These are phyloP conservation scores for Crax fasciolata DNA, from an alignment of 2,797 vertebrate genomes.

Conservation along the genomic window DNA sequence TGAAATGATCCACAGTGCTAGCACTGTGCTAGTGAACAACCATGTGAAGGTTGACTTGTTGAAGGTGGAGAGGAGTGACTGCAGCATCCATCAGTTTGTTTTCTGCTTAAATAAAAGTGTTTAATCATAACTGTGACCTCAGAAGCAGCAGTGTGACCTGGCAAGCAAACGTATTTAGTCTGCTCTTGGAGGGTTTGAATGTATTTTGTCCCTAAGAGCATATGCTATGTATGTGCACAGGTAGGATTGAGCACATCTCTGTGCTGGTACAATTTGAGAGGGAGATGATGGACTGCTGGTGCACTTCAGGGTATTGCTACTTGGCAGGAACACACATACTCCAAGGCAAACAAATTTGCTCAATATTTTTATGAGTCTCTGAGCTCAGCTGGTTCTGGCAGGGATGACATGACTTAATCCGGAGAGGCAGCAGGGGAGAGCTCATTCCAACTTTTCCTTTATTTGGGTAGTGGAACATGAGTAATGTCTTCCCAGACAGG, in stretches of 20 bases:
- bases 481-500: neutral
- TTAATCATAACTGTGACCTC: neutral
- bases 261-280: neutral
- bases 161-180: neutral
- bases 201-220: neutral
- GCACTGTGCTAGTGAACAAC: neutral
- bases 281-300: neutral
- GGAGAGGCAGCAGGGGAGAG: neutral
- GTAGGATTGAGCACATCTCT: neutral
- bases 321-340: neutral
- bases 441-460: slow-evolving; percentile 29
- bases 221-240: neutral
- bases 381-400: slow-evolving; percentile 8
- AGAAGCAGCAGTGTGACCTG: neutral
- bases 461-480: slow-evolving; percentile 24
- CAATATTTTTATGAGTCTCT: slow-evolving; percentile 38
- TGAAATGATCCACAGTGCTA: neutral
- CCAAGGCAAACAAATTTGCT: slow-evolving; percentile 46
- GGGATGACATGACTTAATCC: neutral
- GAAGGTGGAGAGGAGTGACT: neutral
- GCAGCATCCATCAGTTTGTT: neutral
- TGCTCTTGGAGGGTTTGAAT: rapidly evolving
- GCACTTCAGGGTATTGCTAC: neutral
- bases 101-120: neutral
- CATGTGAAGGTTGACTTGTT: neutral